Base-by-base conservation (phyloP, 2,888 invertebrate genomes). In the Bombyx huttoni region DNA sequence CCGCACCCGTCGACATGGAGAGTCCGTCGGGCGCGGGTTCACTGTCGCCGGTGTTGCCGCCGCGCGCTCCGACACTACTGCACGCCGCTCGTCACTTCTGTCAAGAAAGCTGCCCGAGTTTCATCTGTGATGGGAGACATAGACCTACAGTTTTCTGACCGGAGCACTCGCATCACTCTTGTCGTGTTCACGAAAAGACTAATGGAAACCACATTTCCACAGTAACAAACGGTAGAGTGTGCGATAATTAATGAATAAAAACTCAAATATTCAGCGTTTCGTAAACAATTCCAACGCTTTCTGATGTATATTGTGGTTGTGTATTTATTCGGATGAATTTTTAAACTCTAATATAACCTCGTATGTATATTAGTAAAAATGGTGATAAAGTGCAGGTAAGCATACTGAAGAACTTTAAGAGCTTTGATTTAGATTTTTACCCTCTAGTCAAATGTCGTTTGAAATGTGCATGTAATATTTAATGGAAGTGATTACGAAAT, bases 1-100 rank as follows among this genome's bases (percentile, higher is more conserved):
- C 83, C 74, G 81, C 81, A 76, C 75, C 65, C 60, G 65, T 70
- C 67, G 74, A 74, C 66, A 68, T 69, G 61, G 78, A 75, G 75
- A 81, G 80, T 69, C 71, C 78, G 56, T 68, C 70, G 56, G 74
- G 78, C 64, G 77, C 70, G 62, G 73, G 75, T 63, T 79, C 81
- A 64, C 70, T 81, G 70, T 81, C 83, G 62, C 83, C 82, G 63
- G 81, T 82, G 71, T 74, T 82, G 71, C 78, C 78, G 61, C 67
- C 75, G 55, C 72, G 78, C 51, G 69, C 78, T 54, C 83, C 81
- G 52, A 70, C 83, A 33, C 64, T 86, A 50, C 67, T 85, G 54
- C 73, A 76, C 67, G 83, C 81, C 61, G 83, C 84, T 52, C 63
- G 71, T 34, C 80, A 78, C 63, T 73, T 84, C 54, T 84, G 84